These are phyloP conservation scores for Sarcophaga variegata DNA, from an alignment of 2,888 invertebrate species.

Conservation along the genomic window DNA sequence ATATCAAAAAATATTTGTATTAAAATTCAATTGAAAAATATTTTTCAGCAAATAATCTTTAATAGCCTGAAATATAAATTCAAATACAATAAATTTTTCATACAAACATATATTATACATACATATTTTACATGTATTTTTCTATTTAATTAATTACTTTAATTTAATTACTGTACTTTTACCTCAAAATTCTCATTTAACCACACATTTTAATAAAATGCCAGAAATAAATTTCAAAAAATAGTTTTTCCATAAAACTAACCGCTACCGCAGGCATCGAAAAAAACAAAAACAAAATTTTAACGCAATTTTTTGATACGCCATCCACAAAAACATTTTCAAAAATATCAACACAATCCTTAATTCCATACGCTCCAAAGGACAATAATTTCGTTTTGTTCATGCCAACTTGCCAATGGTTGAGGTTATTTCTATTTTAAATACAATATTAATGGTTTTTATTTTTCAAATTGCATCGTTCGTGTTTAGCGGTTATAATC, in stretches of 20 bases:
- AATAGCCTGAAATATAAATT: too few relatives aligned
- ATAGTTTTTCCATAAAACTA: neutral
- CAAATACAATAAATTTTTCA: too few relatives aligned
- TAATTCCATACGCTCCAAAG: neutral
- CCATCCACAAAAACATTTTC: neutral
- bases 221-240: neutral
- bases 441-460: slow-evolving; percentile 5
- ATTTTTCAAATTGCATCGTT: slow-evolving; percentile 30
- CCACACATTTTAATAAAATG: too few relatives aligned
- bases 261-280: neutral
- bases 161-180: neutral
- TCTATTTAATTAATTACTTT: neutral
- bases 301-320: neutral
- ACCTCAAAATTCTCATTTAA: too few relatives aligned
- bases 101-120: too few relatives aligned
- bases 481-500: slow-evolving; percentile 10
- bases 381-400: slow-evolving; percentile 21
- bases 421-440: neutral
- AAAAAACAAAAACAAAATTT: slow-evolving; percentile 17
- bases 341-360: neutral
- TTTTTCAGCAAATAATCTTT: too few relatives aligned
- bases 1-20: too few relatives aligned
- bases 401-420: neutral
- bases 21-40: too few relatives aligned
- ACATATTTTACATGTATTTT: too few relatives aligned